Evolutionary conservation across 2,797 vertebrate species (phyloP), one percentile per base, ranked within the genome.

Genomic region (Propithecus perrieri): DNA sequence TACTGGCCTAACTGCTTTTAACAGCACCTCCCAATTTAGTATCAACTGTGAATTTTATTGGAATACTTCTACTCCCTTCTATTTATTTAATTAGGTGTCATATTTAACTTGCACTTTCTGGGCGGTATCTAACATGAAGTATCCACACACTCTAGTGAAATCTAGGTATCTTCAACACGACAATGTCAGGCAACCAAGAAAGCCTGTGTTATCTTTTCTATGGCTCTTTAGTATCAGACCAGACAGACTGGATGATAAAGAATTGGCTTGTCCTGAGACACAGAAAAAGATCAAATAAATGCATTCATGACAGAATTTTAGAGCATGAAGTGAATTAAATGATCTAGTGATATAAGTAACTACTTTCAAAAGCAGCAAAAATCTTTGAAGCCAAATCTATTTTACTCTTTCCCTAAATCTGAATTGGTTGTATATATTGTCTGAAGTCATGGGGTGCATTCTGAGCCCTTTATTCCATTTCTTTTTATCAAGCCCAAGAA

Each of bases 401-500:
- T 79, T 96, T 76, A 38, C 74, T 18, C 30, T 90, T 89, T 71
- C 57, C 33, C 17, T 53, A 72, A 80, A 38, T 76, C n/a, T 65
- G 55, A 22, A 95, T 75, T 76, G 59, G 87, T 69, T 96, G 28
- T 67, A 84, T 20, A 28, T 46, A 63, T 76, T 93, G 55, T 85
- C 91, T 96, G 35, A 84, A 92, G 76, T 94, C 85, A 38, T 57
- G 0, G 85, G 38, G 41, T 67, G 0, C 33, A 48, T 89, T 94
- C 76, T 84, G 59, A 72, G 69, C 80, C 43, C n/a, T 92, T 96
- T 67, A 91, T 96, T 91, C 18, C 7, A 13, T 63, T 95, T 96
- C 33, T 96, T 97, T 97, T 55, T 81, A 90, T 72, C n/a, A 75
- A 89, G 69, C 22, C 33, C 61, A 35, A n/a, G 67, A 81, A 95